Evolutionary conservation across 1,140 invertebrate genomes (phyloP).

Genomic region (Panonychus citri): DNA sequence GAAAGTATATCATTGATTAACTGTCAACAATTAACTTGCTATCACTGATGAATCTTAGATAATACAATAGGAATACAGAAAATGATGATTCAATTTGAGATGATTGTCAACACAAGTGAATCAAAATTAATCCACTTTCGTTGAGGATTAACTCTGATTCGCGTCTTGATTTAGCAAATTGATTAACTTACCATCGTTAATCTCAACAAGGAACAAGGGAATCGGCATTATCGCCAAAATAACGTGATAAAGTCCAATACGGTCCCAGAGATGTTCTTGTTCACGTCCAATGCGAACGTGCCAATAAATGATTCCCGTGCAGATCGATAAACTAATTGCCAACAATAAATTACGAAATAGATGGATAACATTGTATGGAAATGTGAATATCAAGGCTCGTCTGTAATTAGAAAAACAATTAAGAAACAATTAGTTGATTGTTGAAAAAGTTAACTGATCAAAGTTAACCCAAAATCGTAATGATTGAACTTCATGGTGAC

Average conservation of each 20-base stretch:
- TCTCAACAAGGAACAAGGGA: slow-evolving; percentile 43
- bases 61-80: background rate
- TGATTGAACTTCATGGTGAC: too few species aligned
- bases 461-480: too few species aligned
- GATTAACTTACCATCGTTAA: slow-evolving; percentile 32
- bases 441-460: too few species aligned
- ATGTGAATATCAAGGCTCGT: slow-evolving; percentile 46
- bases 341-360: slow-evolving; percentile 49
- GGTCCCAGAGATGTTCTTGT: slow-evolving; percentile 25
- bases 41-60: too few species aligned
- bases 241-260: slow-evolving; percentile 59
- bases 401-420: slow-evolving; percentile 24
- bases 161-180: too few species aligned
- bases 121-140: background rate
- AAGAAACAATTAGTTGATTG: background rate
- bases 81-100: background rate
- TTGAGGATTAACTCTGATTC: too few species aligned
- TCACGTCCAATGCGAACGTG: slow-evolving; percentile 36
- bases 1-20: too few species aligned
- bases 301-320: slow-evolving; percentile 70
- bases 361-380: slow-evolving; percentile 55
- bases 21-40: too few species aligned
- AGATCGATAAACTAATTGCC: slow-evolving; percentile 49
- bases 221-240: slow-evolving; percentile 47
- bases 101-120: background rate